A percentile compares a stretch with the other conserved stretches of the same genome.
Evolutionary conservation across 2,888 invertebrate species (phyloP).

Genomic region (Xestia xanthographa): DNA sequence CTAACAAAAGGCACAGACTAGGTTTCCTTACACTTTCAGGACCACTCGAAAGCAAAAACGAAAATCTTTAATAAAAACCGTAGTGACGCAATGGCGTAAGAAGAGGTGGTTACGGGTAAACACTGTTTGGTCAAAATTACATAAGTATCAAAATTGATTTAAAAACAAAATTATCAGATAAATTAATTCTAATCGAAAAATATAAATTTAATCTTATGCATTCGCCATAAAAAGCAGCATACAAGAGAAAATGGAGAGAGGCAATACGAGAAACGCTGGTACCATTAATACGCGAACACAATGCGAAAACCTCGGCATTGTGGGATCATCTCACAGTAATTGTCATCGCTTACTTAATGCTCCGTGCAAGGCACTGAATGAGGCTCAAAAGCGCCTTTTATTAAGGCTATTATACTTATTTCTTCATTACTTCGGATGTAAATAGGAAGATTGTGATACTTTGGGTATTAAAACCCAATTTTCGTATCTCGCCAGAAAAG

Average conservation of each 20-base stretch:
- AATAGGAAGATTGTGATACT: constrained; percentile 19
- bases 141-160: not conserved
- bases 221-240: constrained; percentile 38
- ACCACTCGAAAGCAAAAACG: too few relatives aligned
- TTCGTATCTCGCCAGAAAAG: not conserved
- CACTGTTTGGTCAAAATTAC: not conserved
- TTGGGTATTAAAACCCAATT: constrained; percentile 2
- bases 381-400: constrained; percentile 25
- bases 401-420: constrained; percentile 32
- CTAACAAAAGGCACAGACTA: not conserved
- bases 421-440: constrained; percentile 29
- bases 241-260: constrained; percentile 55
- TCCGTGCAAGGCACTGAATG: constrained; percentile 25
- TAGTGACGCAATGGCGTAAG: too few relatives aligned
- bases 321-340: constrained; percentile 62
- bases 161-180: not conserved
- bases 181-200: not conserved
- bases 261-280: constrained; percentile 55
- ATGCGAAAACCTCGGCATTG: constrained; percentile 60
- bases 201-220: constrained; percentile 7
- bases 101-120: not conserved
- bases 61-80: not conserved
- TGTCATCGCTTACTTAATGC: constrained; percentile 56
- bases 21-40: not conserved
- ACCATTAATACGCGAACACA: constrained; percentile 50